Evolutionary conservation across 1,140 invertebrate genomes (phyloP), one percentile per base, ranked within the genome.

Genomic region (Nebria ingens): DNA sequence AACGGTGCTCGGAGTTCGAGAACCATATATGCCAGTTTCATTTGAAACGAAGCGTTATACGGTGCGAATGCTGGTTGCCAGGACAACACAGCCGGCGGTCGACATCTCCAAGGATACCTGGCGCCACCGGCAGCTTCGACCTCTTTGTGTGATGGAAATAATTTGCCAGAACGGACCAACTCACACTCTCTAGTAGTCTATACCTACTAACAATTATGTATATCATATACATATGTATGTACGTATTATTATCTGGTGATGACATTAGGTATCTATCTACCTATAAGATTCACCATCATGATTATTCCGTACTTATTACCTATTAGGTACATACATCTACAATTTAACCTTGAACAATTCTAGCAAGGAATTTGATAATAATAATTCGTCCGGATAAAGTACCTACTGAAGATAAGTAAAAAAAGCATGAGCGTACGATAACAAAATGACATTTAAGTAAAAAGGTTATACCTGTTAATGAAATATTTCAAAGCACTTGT

Each of bases 71-170:
- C 58, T 50, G 57, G 68, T 69, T 70, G 67, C 67, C 63, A 67
- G 52, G 68, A 65, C 63, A 70, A 67, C 58, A 60, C 56, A 29
- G 63, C 61, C 62, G 66, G 57, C 63, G 64, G 63, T 60, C 64
- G 62, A 61, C 65, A 67, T 70, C 68, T 69, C 68, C 68, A 69
- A 69, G 68, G 67, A 68, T 69, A 70, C 68, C 67, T 69, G 68
- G 67, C 68, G 68, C 68, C 68, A 58, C 58, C 58, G 56, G 55
- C 61, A 3, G 22, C 22, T 12, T 15, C 50, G 21, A 22, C 19
- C 19, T 22, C 50, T n/a, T n/a, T n/a, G n/a, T n/a, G 25, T 34
- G 25, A 34, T 34, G n/a, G 25, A 34, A 34, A 34, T 34, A 34
- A 34, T 34, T 34, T n/a, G n/a, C 25, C 25, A 34, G 25, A 34